Percentiles rank a stretch among this genome's conserved stretches.
Conservation (phyloP, 1,140 invertebrate species). For the Nasonia longicornis region DNA sequence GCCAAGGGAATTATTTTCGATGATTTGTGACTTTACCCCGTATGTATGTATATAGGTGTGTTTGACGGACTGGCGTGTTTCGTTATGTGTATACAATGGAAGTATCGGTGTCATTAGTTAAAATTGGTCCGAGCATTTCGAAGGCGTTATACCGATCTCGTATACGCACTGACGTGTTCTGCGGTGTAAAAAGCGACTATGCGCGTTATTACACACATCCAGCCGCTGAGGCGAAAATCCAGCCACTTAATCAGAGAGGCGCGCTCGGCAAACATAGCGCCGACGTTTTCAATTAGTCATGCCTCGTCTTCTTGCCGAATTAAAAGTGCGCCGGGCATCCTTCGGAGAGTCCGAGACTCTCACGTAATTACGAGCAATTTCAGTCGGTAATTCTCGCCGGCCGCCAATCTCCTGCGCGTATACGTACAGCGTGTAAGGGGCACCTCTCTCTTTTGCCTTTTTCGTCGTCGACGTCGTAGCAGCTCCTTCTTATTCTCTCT, state of each 20-base stretch:
- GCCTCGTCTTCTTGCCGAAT: neutral
- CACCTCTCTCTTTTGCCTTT: conserved; percentile 12
- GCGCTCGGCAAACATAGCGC: neutral
- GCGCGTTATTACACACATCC: too few relatives aligned
- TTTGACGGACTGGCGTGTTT: neutral
- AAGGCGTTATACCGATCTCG: too few relatives aligned
- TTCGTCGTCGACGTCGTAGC: conserved; percentile 25
- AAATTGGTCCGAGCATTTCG: neutral
- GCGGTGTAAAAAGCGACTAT: neutral
- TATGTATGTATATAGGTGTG: too few relatives aligned
- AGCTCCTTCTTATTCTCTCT: conserved; percentile 33
- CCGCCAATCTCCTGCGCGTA: neutral
- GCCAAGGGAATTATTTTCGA: neutral
- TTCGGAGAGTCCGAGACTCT: conserved; percentile 11
- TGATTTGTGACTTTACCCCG: neutral
- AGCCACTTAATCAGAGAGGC: neutral
- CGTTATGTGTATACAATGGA: neutral
- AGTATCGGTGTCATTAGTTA: conserved; percentile 1
- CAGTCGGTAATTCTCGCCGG: conserved; percentile 23
- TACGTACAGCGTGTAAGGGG: conserved; percentile 26
- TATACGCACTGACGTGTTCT: too few relatives aligned
- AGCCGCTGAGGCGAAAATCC: neutral
- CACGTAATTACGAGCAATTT: conserved; percentile 34
- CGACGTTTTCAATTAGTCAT: conserved; percentile 1
- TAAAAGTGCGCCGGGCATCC: neutral